phyloP scores from a whole-genome alignment of 2,113 vertebrate genomes.

The Anas platyrhynchos region DNA sequence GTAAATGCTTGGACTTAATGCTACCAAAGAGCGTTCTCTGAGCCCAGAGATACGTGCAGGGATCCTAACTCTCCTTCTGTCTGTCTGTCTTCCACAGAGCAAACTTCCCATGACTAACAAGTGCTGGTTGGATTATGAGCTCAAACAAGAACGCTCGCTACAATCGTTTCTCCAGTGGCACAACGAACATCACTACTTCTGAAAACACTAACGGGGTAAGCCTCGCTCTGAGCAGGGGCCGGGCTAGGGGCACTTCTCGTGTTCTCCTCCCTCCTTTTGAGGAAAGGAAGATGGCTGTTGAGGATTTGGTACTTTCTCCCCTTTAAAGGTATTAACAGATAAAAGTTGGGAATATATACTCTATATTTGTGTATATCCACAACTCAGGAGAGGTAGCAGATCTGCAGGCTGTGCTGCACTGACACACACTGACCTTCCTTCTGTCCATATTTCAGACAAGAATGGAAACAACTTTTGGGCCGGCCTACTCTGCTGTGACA shows the following conservation, averaged over 20 bases:
- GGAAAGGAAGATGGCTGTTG: not conserved
- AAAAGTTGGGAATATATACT: not conserved
- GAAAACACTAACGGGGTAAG: conserved; percentile 83
- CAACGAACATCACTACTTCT: conserved; percentile 69
- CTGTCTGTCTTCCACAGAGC: conserved; percentile 50
- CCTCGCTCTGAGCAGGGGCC: fast-evolving
- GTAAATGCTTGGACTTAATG: not conserved
- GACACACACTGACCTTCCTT: not conserved
- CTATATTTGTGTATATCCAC: not conserved
- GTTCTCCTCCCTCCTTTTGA: not conserved
- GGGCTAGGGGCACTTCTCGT: not conserved
- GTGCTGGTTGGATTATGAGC: conserved; percentile 84
- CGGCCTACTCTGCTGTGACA: conserved; percentile 89
- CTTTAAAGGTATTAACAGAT: not conserved
- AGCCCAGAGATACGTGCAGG: not conserved
- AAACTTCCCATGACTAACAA: conserved; percentile 55
- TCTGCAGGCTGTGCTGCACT: not conserved
- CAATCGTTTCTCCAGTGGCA: conserved; percentile 80
- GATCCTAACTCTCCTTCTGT: not conserved
- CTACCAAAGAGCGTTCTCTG: not conserved
- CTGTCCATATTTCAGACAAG: conserved; percentile 79
- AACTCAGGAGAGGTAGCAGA: not conserved
- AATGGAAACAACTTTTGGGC: conserved; percentile 95
- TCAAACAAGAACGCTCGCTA: conserved; percentile 78
- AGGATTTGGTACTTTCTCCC: fast-evolving